A percentile compares a stretch with the other conserved stretches of the same genome.
phyloP scores from a whole-genome alignment of 2,797 vertebrate genomes.

The Lophius americanus region DNA sequence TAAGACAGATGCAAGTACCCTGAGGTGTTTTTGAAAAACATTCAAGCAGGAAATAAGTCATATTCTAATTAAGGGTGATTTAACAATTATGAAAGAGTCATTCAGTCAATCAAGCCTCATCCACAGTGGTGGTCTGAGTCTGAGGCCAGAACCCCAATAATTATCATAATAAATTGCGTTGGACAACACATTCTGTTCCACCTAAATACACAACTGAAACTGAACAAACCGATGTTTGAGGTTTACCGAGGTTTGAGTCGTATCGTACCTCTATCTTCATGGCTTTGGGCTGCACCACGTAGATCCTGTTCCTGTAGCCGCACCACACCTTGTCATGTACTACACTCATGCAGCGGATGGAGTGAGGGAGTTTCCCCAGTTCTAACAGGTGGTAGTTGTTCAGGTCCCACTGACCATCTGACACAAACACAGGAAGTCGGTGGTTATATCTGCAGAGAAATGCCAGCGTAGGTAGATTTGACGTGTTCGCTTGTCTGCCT shows the following conservation, averaged over 20 bases:
- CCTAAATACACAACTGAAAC: no score
- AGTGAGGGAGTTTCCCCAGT: conserved; percentile 91
- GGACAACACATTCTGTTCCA: no score
- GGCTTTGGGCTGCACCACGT: conserved; percentile 95
- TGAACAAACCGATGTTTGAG: no score
- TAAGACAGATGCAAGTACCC: no score
- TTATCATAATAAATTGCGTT: no score
- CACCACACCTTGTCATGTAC: conserved; percentile 99
- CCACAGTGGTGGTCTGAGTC: no score
- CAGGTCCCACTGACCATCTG: conserved; percentile 98
- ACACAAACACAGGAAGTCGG: conserved; percentile 27
- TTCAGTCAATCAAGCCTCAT: no score
- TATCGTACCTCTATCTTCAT: conserved; percentile 94
- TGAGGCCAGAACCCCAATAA: no score
- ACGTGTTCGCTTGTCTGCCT: conserved; percentile 46
- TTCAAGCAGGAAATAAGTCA: no score
- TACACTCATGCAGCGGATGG: conserved; percentile 96
- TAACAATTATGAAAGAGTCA: no score
- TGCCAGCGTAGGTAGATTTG: neutral
- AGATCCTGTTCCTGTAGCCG: conserved; percentile 97
- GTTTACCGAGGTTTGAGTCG: neutral
- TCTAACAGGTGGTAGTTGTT: conserved; percentile 96
- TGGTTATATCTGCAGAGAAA: neutral
- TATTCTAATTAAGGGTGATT: no score
- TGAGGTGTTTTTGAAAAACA: no score